Conservation (phyloP, 2,888 invertebrate species). For the Galerucella nymphaeae region DNA sequence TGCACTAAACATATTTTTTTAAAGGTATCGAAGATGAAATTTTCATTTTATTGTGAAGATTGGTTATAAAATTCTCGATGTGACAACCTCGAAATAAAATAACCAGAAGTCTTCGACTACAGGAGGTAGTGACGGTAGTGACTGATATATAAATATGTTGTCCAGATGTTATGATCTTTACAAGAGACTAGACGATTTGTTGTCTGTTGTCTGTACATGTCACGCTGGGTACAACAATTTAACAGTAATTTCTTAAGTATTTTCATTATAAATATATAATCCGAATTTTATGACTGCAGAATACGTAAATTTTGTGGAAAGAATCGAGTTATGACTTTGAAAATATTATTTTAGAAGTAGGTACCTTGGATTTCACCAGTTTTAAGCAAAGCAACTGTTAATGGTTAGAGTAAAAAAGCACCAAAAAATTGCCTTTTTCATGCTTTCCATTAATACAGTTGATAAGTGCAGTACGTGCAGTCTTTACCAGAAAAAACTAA, state of each 20-base stretch:
- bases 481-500: too few relatives aligned
- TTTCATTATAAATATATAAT: neutral
- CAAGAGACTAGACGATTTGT: constrained; percentile 41
- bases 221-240: neutral
- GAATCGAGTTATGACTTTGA: neutral
- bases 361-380: too few relatives aligned
- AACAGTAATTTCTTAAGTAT: neutral
- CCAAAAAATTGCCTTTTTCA: too few relatives aligned
- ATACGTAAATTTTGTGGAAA: neutral
- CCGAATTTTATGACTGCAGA: too few relatives aligned
- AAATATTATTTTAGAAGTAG: too few relatives aligned
- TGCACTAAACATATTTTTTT: too few relatives aligned
- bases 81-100: constrained; percentile 16
- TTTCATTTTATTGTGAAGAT: neutral
- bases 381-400: too few relatives aligned
- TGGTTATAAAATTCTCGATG: neutral
- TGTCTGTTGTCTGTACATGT: constrained; percentile 32
- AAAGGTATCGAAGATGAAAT: too few relatives aligned
- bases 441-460: too few relatives aligned
- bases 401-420: too few relatives aligned
- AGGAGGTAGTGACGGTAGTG: constrained; percentile 30
- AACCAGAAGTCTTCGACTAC: constrained; percentile 29
- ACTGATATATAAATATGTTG: constrained; percentile 42
- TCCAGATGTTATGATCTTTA: constrained; percentile 46
- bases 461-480: too few relatives aligned